Conservation (phyloP, 2,113 vertebrate species). For the Progne subis region DNA sequence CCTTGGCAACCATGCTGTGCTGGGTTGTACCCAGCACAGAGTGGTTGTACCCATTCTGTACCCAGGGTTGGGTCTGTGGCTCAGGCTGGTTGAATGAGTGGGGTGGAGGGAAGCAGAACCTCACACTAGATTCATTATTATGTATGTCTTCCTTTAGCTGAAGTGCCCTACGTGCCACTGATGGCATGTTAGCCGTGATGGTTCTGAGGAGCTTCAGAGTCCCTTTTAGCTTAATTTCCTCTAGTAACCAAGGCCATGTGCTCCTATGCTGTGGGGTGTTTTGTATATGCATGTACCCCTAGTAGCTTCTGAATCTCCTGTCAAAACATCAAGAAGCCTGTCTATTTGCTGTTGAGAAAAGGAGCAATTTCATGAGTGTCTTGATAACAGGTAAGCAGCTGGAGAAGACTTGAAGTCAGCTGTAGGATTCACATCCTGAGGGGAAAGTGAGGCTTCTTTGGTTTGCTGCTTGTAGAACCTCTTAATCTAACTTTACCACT, state of each 20-base stretch:
- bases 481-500: constrained; percentile 12
- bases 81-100: neutral
- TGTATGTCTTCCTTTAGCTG: neutral
- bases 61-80: neutral
- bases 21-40: neutral
- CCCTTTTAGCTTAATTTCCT: neutral
- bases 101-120: neutral
- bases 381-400: neutral
- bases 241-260: neutral
- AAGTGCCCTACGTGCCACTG: neutral
- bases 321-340: neutral
- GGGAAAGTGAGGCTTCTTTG: neutral
- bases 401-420: neutral
- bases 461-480: neutral
- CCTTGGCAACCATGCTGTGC: neutral
- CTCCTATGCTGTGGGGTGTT: neutral
- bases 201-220: neutral
- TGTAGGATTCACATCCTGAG: neutral
- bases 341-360: neutral
- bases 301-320: neutral
- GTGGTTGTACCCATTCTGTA: neutral
- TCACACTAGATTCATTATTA: neutral
- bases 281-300: no score
- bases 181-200: neutral
- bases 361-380: neutral